A percentile compares a stretch with the other conserved stretches of the same genome.
Conservation (phyloP, 2,113 vertebrate species). For the Burhinus bistriatus region DNA sequence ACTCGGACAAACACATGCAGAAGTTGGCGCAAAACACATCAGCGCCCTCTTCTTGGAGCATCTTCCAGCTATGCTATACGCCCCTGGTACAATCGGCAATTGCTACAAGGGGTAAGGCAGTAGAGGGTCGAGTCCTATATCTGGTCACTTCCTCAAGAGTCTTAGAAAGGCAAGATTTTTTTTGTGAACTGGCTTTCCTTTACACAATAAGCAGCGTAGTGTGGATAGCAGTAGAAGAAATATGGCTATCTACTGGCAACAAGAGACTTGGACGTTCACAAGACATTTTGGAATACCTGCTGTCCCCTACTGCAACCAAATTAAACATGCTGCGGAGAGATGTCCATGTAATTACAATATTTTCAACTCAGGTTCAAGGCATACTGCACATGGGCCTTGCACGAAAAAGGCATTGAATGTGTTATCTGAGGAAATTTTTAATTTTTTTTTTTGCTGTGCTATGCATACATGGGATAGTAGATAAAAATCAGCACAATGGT, state of each 20-base stretch:
- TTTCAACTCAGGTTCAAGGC: background rate
- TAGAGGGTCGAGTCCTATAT: background rate
- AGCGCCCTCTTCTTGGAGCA: accelerated
- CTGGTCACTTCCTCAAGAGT: background rate
- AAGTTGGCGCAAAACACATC: background rate
- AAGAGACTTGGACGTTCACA: background rate
- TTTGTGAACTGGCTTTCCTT: background rate
- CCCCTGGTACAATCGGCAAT: background rate
- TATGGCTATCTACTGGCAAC: background rate
- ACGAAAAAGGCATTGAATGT: background rate
- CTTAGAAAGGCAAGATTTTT: background rate
- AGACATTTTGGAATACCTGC: background rate
- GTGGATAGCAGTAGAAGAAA: background rate
- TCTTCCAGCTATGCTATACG: background rate
- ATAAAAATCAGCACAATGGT: conserved; percentile 1
- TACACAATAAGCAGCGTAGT: background rate
- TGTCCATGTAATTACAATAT: background rate
- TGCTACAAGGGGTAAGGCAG: conserved; percentile 25
- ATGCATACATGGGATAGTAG: background rate
- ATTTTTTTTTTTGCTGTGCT: background rate
- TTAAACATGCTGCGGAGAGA: background rate
- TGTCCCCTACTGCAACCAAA: conserved; percentile 9
- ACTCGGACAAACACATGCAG: background rate
- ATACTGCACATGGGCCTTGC: background rate
- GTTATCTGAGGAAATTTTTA: background rate